Conservation (phyloP, 2,113 vertebrate species). For the Phrynosoma blainvillii region DNA sequence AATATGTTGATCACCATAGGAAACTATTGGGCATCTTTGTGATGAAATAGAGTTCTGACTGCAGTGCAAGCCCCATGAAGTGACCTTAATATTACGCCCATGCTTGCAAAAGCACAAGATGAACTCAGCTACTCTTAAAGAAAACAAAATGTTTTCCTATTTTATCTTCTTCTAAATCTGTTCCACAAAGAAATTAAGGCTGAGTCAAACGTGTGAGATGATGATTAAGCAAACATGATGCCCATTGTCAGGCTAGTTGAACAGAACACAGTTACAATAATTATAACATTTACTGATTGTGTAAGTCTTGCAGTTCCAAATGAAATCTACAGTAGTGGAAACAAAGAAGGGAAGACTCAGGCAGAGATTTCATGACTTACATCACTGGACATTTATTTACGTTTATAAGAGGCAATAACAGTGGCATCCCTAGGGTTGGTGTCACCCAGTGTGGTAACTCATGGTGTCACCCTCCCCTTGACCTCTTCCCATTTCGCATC, state of each 20-base stretch:
- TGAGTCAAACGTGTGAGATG: not conserved
- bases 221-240: not conserved
- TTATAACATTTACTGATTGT: too few relatives aligned
- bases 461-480: too few relatives aligned
- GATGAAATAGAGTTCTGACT: not conserved
- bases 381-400: not conserved
- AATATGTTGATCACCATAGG: not conserved
- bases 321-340: not conserved
- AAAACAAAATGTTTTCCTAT: not conserved
- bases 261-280: not conserved
- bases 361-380: not conserved
- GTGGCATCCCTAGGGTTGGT: too few relatives aligned
- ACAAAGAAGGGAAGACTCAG: too few relatives aligned
- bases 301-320: not conserved
- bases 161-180: not conserved
- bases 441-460: too few relatives aligned
- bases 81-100: not conserved
- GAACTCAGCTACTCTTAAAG: not conserved
- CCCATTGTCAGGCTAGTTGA: not conserved
- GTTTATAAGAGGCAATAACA: not conserved
- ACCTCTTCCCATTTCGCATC: too few relatives aligned
- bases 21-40: not conserved
- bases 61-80: not conserved
- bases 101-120: not conserved
- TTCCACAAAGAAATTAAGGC: not conserved